These are phyloP conservation scores for Sternotherus odoratus DNA, from an alignment of 2,797 vertebrate species.

Conservation along the genomic window DNA sequence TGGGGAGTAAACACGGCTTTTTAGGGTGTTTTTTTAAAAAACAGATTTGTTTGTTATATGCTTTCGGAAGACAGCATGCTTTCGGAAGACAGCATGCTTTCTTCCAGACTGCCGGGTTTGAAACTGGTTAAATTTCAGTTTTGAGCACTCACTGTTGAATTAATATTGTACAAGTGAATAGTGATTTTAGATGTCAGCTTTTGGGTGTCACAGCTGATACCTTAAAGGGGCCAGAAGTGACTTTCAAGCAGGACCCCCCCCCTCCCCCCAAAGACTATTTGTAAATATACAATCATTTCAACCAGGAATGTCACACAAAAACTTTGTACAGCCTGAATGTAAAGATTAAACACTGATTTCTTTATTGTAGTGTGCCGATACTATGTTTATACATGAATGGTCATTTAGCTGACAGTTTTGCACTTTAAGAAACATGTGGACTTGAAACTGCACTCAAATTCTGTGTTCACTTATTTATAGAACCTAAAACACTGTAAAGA, in stretches of 20 bases:
- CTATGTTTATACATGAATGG: background rate
- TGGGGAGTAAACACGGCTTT: background rate
- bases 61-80: rapidly evolving
- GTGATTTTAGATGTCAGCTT: background rate
- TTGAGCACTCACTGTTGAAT: rapidly evolving
- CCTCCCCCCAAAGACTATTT: background rate
- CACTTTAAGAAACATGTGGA: background rate
- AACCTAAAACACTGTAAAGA: background rate
- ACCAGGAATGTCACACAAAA: background rate
- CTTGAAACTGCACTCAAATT: background rate
- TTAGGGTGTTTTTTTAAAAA: background rate
- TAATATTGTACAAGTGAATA: background rate
- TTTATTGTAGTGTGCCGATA: background rate
- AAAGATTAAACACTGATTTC: background rate
- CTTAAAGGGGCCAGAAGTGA: background rate
- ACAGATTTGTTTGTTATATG: background rate
- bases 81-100: rapidly evolving
- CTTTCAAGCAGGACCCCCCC: background rate
- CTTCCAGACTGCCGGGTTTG: background rate
- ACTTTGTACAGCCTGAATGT: background rate
- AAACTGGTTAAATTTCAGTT: background rate
- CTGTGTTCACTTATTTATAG: background rate
- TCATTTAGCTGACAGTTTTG: too few species aligned
- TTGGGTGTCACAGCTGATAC: background rate
- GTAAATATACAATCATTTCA: background rate